A percentile compares a stretch with the other conserved stretches of the same genome.
Conservation (phyloP, 2,797 vertebrate genomes). For the Agapornis canus region DNA sequence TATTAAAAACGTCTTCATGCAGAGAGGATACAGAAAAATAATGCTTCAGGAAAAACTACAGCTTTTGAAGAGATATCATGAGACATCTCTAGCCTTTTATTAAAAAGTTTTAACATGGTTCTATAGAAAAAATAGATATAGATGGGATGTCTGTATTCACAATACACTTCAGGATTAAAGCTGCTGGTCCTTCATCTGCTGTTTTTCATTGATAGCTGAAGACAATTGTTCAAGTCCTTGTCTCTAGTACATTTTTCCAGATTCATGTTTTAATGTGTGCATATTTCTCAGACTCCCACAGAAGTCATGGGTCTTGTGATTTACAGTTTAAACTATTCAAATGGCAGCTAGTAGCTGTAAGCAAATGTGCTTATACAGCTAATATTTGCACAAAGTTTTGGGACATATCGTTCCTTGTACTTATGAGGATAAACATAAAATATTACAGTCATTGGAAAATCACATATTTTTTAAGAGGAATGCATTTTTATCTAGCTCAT, state of each 20-base stretch:
- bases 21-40: not conserved
- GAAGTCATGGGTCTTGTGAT: not conserved
- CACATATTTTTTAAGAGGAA: not conserved
- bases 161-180: not conserved
- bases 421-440: conserved; percentile 10
- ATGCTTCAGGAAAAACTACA: not conserved
- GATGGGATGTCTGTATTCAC: not conserved
- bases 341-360: not conserved
- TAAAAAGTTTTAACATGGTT: not conserved
- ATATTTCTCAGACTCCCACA: not conserved
- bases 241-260: not conserved
- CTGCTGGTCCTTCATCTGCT: not conserved
- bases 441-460: not conserved
- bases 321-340: not conserved
- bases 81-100: not conserved
- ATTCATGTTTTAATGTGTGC: not conserved
- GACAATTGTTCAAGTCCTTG: not conserved
- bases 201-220: not conserved
- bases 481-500: not conserved
- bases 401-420: not conserved
- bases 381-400: not conserved
- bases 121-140: not conserved
- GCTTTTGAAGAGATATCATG: not conserved
- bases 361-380: not conserved
- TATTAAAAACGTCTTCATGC: not conserved